phyloP scores from a whole-genome alignment of 2,113 vertebrate species.

The Rhombomys opimus region DNA sequence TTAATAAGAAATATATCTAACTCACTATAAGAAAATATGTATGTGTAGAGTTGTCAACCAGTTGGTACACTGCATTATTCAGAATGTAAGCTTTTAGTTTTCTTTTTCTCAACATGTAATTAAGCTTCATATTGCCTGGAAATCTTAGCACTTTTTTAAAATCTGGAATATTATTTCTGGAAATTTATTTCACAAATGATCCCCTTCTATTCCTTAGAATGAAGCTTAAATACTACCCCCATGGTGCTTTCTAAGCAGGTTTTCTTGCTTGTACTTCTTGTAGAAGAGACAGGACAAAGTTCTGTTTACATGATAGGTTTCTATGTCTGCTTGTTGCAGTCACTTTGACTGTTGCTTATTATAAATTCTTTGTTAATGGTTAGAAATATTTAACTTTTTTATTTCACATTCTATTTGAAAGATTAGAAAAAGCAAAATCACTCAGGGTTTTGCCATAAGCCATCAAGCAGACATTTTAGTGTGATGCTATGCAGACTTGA shows the following conservation, averaged over 20 bases:
- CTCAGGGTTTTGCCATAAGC: neutral
- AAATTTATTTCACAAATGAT: neutral
- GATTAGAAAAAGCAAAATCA: neutral
- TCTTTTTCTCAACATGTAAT: neutral
- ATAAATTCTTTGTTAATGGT: neutral
- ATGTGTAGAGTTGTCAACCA: neutral
- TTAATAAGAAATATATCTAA: conserved; percentile 20
- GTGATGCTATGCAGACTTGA: neutral
- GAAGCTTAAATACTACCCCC: neutral
- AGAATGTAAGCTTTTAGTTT: conserved; percentile 34
- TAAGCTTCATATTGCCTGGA: neutral
- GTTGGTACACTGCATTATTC: neutral
- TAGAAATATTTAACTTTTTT: conserved; percentile 2
- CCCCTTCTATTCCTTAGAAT: neutral
- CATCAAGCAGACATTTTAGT: neutral
- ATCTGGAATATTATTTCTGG: conserved; percentile 1
- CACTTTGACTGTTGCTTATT: neutral
- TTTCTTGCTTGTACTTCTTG: neutral
- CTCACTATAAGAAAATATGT: conserved; percentile 1
- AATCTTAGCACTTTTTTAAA: neutral
- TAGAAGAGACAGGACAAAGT: neutral
- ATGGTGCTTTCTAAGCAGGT: neutral
- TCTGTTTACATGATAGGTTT: conserved; percentile 1
- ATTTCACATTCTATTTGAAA: conserved; percentile 12
- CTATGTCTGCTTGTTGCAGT: neutral